Base-by-base conservation (phyloP, 2,888 invertebrate genomes). In the Stenodera caucasica region DNA sequence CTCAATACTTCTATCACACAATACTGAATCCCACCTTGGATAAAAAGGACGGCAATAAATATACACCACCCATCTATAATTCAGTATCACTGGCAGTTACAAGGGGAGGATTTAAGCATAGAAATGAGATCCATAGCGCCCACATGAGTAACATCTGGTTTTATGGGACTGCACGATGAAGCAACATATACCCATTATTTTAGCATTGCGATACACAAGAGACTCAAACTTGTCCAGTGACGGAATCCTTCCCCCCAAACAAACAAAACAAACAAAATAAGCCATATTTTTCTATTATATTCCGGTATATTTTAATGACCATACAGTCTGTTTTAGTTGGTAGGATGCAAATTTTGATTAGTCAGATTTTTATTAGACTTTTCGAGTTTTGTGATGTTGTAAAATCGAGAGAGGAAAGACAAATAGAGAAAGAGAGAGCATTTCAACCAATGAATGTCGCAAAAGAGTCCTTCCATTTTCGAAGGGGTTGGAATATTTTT, bases 111-210 rank as follows among this genome's bases (percentile, higher is more conserved):
- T 72, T 71, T 67, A 67, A 67, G 70, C 71, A 74, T 72, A 73
- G 72, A 75, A 75, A 76, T 74, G 74, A 73, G 74, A 75, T 73
- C 71, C 72, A 71, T 71, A 71, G 70, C 72, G 72, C 71, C 73
- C 75, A 71, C 72, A 72, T 67, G 76, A 73, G 76, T 67, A 73
- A 77, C 77, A 77, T 76, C 76, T 77, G 76, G 75, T 74, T 77
- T 78, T 77, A 78, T 78, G 71, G 73, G 69, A 73, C 70, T 67
- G 70, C 69, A 67, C 69, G 71, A 68, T 71, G 75, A 74, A 75
- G 77, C 77, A 77, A 75, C 77, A 75, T 75, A 77, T 77, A 75
- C 75, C 77, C 77, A 77, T 78, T 78, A 78, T 76, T 77, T 75
- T 73, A 74, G 70, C 76, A 76, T 75, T 73, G 74, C 72, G 61